phyloP scores from a whole-genome alignment of 2,888 invertebrate genomes.

The Theristus sp. region DNA sequence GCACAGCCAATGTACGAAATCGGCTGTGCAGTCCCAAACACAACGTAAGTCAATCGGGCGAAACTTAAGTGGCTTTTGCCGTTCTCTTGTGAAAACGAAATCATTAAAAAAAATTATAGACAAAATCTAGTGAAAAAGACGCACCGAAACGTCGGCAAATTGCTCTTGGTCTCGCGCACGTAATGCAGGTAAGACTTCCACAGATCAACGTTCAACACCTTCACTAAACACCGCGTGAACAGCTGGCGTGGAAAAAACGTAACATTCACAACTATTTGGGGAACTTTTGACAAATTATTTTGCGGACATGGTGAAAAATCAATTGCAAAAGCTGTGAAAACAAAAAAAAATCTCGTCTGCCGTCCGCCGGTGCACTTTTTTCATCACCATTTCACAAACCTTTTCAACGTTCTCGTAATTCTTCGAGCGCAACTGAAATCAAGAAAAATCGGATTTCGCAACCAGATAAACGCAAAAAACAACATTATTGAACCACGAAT shows the following conservation, averaged over 20 bases:
- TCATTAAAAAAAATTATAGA: not conserved
- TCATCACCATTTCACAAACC: too few relatives aligned
- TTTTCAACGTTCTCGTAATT: constrained; percentile 97
- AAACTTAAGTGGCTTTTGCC: too few relatives aligned
- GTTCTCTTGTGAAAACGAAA: too few relatives aligned
- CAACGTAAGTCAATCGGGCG: too few relatives aligned
- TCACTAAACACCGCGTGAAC: constrained; percentile 90
- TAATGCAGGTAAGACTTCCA: constrained; percentile 95
- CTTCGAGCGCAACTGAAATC: constrained; percentile 76
- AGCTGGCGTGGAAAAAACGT: constrained; percentile 43
- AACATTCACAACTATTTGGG: too few relatives aligned
- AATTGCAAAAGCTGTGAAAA: too few relatives aligned
- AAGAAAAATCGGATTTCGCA: not conserved
- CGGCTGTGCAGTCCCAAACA: too few relatives aligned
- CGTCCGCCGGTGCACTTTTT: constrained; percentile 29
- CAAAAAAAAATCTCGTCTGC: not conserved
- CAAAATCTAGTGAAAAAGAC: not conserved
- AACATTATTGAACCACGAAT: too few relatives aligned
- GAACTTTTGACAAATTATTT: too few relatives aligned
- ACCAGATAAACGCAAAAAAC: too few relatives aligned
- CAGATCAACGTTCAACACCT: constrained; percentile 92
- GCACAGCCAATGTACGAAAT: too few relatives aligned
- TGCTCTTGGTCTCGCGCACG: constrained; percentile 89
- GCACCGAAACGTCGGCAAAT: constrained; percentile 68
- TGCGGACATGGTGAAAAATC: too few relatives aligned